Conservation (phyloP, 2,888 invertebrate genomes). For the Drosophila differens region DNA sequence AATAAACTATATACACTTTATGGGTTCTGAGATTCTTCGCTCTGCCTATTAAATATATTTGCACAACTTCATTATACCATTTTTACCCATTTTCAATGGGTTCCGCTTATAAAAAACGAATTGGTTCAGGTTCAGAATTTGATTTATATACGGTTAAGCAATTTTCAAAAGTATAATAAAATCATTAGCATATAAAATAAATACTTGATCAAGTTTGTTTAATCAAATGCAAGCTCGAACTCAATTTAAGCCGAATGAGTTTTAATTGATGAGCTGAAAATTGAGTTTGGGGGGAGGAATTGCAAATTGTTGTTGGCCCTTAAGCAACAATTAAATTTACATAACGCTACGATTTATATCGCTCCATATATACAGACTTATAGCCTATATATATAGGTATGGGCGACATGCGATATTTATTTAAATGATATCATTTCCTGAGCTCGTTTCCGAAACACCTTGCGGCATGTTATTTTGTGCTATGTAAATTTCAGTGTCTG, state of each 20-base stretch:
- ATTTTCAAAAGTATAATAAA: neutral
- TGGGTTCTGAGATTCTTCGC: rapidly evolving
- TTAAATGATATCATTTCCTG: slow-evolving; percentile 69
- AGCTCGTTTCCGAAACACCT: slow-evolving; percentile 52
- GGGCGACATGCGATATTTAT: slow-evolving; percentile 66
- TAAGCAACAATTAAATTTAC: slow-evolving; percentile 47
- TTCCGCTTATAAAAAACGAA: neutral
- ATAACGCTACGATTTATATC: slow-evolving; percentile 51
- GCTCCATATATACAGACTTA: slow-evolving; percentile 35
- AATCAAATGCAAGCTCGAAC: slow-evolving; percentile 3
- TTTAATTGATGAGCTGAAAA: slow-evolving; percentile 49
- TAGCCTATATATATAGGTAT: neutral
- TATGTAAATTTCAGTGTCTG: slow-evolving; percentile 61
- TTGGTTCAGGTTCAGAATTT: neutral
- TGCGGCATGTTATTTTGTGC: slow-evolving; percentile 44
- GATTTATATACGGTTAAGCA: neutral
- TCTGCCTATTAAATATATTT: neutral
- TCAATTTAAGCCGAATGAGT: slow-evolving; percentile 21
- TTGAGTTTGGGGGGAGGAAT: slow-evolving; percentile 11
- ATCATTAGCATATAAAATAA: neutral
- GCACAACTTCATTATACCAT: neutral
- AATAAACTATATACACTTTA: neutral
- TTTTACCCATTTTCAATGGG: neutral
- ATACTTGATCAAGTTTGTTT: neutral
- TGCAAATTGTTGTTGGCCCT: slow-evolving; percentile 33